Evolutionary conservation across 2,113 vertebrate species (phyloP), one percentile per base, ranked within the genome.

Genomic region (Austrofundulus limnaeus): DNA sequence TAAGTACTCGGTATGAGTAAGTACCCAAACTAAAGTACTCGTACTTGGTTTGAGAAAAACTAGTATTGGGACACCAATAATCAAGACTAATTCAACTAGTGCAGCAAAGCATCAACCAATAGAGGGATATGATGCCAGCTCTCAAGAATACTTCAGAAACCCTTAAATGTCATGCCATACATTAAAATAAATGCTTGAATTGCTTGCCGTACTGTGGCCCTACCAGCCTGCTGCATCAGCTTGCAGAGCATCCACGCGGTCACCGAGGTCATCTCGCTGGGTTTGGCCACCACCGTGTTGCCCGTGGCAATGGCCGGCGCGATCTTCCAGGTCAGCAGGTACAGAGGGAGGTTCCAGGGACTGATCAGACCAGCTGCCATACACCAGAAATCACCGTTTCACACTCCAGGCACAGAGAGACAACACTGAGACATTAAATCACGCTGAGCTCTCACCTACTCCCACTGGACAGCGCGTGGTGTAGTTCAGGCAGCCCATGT

Each of bases 161-260:
- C 5, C 31, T 8, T 10, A 34, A 28, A 28, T 28, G 25, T 3
- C 25, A 4, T 28, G 7, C 25, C 25, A 28, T 28, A 28, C 25
- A 47, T 6, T 54, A 1, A 25, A 24, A 24, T 3, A 37, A n/a
- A 45, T 9, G 13, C 2, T 41, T 16, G 2, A 41, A 43, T 16
- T 16, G 16, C 14, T n/a, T 20, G 9, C 9, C n/a, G 5, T 20
- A 46, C 42, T n/a, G 52, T 23, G 10, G 57, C 64, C 87, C 78
- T 84, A 96, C 97, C 97, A 82, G 96, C 96, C 90, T 94, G 90
- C 47, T 93, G 83, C 83, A 99, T 82, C 62, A 96, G 89, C 24
- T 92, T 94, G 90, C 97, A 98, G 93, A 99, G 88, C 97, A 99
- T 96, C 97, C 97, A 99, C 1, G 96, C 94, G 0, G 97, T 99